Evolutionary conservation across 1,140 invertebrate species (phyloP).

Genomic region (Lutraria rhynchaena): DNA sequence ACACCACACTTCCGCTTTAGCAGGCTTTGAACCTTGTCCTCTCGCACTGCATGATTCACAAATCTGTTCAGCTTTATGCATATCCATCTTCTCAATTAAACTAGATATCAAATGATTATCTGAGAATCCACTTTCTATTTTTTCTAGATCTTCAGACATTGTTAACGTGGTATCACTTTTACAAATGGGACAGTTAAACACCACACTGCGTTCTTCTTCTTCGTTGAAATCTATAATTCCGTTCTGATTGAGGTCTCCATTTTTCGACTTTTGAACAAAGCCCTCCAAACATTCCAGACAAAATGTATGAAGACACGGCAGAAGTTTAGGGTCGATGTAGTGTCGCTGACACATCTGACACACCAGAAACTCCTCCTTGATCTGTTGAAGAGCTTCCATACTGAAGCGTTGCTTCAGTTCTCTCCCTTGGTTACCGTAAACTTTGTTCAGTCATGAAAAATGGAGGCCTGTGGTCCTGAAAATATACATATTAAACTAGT

Average conservation of each 20-base stretch:
- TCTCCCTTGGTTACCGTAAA: neutral
- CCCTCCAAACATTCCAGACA: conserved; percentile 84
- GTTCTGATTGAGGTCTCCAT: conserved; percentile 55
- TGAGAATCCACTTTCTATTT: conserved; percentile 68
- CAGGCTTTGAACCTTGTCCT: conserved; percentile 46
- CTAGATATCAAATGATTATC: conserved; percentile 71
- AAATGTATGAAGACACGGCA: conserved; percentile 75
- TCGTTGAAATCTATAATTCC: neutral
- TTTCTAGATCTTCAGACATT: conserved; percentile 51
- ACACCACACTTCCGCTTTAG: conserved; percentile 67
- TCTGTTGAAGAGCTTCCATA: conserved; percentile 70
- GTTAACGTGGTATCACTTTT: conserved; percentile 58
- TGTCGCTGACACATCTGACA: conserved; percentile 70
- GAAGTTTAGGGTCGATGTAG: conserved; percentile 69
- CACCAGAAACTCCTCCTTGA: conserved; percentile 69
- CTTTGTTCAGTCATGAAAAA: too few relatives aligned
- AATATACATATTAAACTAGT: too few relatives aligned
- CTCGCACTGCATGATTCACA: conserved; percentile 64
- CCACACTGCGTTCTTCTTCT: conserved; percentile 8
- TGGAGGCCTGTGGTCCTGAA: too few relatives aligned
- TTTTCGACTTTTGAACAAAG: conserved; percentile 84
- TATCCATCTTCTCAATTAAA: conserved; percentile 69
- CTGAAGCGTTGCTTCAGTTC: conserved; percentile 66
- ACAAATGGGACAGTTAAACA: conserved; percentile 77
- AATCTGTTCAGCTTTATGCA: conserved; percentile 60